A percentile compares a stretch with the other conserved stretches of the same genome.
Evolutionary conservation across 2,113 vertebrate genomes (phyloP).

Genomic region (Pteruthius melanotis): DNA sequence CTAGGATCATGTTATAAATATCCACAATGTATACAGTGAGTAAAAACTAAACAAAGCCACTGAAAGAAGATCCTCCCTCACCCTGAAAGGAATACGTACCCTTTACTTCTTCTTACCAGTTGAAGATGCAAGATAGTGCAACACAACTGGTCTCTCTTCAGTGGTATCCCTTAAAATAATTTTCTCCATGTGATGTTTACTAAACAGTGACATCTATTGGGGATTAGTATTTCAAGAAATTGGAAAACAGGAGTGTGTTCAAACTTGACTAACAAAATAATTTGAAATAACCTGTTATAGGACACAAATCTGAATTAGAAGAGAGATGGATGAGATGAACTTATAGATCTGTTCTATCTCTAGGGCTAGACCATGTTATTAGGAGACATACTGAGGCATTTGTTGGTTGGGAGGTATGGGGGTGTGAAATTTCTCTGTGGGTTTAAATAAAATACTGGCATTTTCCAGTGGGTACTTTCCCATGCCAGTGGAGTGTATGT

Average conservation of each 20-base stretch:
- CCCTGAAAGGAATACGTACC: background rate
- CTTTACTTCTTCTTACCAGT: background rate
- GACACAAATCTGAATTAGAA: background rate
- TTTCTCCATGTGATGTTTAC: background rate
- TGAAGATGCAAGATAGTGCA: background rate
- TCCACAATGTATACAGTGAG: background rate
- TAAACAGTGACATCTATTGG: slow-evolving; percentile 30
- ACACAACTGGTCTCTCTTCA: background rate
- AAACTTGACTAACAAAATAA: background rate
- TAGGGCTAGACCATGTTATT: background rate
- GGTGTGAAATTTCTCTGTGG: background rate
- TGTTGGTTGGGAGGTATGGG: background rate
- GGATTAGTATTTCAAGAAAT: background rate
- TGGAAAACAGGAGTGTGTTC: background rate
- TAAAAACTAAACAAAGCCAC: background rate
- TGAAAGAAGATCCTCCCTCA: background rate
- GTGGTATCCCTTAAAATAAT: background rate
- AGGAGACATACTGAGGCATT: background rate
- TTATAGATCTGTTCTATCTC: background rate
- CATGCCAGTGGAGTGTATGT: background rate
- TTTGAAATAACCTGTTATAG: background rate
- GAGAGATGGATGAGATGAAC: background rate
- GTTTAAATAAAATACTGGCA: background rate
- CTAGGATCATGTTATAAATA: background rate
- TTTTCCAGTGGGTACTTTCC: background rate